phyloP scores from a whole-genome alignment of 2,888 invertebrate species.

The Limulus polyphemus region DNA sequence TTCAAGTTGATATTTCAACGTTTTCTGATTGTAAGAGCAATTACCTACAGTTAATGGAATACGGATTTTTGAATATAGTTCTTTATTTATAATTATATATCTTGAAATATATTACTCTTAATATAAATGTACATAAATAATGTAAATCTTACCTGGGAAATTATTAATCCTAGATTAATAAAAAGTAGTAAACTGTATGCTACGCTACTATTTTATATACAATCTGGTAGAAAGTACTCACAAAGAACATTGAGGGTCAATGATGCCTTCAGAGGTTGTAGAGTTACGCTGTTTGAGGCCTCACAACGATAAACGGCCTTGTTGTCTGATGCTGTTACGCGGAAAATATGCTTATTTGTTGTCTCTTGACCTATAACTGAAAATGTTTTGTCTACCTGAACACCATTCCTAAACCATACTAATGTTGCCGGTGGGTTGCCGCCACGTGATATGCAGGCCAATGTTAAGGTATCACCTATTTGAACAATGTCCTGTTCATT shows the following conservation, averaged over 20 bases:
- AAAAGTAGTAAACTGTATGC: too few relatives aligned
- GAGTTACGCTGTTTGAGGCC: constrained; percentile 49
- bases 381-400: constrained; percentile 72
- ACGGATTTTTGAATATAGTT: too few relatives aligned
- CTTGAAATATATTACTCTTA: too few relatives aligned
- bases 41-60: too few relatives aligned
- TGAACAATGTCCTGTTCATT: constrained; percentile 73
- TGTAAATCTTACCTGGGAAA: too few relatives aligned
- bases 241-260: constrained; percentile 64
- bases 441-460: constrained; percentile 79
- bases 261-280: constrained; percentile 27
- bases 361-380: constrained; percentile 67
- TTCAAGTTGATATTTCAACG: too few relatives aligned
- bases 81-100: too few relatives aligned
- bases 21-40: too few relatives aligned
- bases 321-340: constrained; percentile 81
- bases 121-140: too few relatives aligned
- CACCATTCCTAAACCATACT: constrained; percentile 87
- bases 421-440: constrained; percentile 94
- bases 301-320: constrained; percentile 87
- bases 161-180: too few relatives aligned
- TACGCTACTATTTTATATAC: too few relatives aligned
- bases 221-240: constrained; percentile 43
- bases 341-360: constrained; percentile 77
- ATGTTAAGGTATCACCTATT: constrained; percentile 71